phyloP scores from a whole-genome alignment of 2,797 vertebrate genomes.

The Dendrocincla fuliginosa region DNA sequence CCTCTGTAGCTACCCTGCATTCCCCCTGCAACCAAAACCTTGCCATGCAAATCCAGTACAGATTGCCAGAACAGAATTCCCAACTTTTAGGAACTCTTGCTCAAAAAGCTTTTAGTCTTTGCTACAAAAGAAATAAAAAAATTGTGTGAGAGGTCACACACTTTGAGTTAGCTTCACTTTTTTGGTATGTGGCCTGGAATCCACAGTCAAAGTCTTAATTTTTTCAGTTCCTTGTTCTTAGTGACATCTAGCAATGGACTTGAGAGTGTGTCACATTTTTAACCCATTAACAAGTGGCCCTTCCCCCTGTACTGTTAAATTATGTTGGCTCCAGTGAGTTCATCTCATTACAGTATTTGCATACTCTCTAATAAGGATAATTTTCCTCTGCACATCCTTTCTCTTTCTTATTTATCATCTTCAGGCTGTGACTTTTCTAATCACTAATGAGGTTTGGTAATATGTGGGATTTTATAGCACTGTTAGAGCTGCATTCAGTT shows the following conservation, averaged over 20 bases:
- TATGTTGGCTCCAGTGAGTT: background rate
- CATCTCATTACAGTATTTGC: background rate
- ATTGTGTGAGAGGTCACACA: background rate
- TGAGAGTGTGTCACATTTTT: background rate
- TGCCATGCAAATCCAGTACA: background rate
- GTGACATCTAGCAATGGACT: background rate
- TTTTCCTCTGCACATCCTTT: background rate
- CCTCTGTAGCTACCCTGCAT: background rate
- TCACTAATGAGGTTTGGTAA: background rate
- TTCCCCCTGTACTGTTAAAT: background rate
- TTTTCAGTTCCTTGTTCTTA: background rate
- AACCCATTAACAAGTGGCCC: background rate
- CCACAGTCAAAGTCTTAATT: background rate
- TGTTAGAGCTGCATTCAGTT: background rate
- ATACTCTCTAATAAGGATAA: background rate
- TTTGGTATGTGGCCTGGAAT: background rate
- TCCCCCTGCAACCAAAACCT: background rate
- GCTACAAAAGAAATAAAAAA: background rate
- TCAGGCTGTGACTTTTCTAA: background rate
- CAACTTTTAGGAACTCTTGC: background rate
- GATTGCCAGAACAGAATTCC: background rate
- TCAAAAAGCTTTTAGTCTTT: background rate
- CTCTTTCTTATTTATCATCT: background rate
- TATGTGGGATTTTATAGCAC: background rate
- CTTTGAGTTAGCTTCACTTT: background rate